Evolutionary conservation across 2,888 invertebrate genomes (phyloP).

Genomic region (Euplexia lucipara): DNA sequence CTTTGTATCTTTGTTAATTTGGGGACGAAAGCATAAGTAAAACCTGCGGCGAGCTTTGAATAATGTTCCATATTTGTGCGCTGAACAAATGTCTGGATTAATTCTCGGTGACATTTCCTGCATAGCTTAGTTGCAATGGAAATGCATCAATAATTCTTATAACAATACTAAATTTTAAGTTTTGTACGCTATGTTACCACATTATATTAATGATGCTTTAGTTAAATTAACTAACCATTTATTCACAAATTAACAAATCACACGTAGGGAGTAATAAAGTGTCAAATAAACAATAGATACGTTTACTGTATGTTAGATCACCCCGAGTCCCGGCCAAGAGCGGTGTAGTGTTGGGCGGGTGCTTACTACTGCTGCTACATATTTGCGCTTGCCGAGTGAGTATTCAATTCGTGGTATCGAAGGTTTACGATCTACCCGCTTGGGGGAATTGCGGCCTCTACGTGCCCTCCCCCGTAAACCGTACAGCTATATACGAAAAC

Average conservation of each 20-base stretch:
- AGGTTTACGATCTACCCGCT: conserved; percentile 89
- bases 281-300: conserved; percentile 31
- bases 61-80: conserved; percentile 68
- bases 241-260: conserved; percentile 5
- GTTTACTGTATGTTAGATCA: conserved; percentile 40
- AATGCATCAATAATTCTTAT: conserved; percentile 44
- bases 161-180: conserved; percentile 10
- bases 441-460: conserved; percentile 88
- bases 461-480: conserved; percentile 83
- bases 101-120: conserved; percentile 78
- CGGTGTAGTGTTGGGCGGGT: conserved; percentile 65
- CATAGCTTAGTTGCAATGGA: conserved; percentile 53
- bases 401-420: conserved; percentile 89
- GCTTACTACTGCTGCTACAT: conserved; percentile 79
- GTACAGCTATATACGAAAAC: conserved; percentile 75
- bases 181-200: conserved; percentile 22
- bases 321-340: conserved; percentile 49
- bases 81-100: conserved; percentile 74
- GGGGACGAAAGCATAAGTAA: conserved; percentile 75
- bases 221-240: not conserved
- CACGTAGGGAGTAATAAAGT: not conserved
- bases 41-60: conserved; percentile 69
- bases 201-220: conserved; percentile 4
- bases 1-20: conserved; percentile 82
- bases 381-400: conserved; percentile 83